Evolutionary conservation across 2,888 invertebrate species (phyloP).

Genomic region (Drosophila prostipennis): DNA sequence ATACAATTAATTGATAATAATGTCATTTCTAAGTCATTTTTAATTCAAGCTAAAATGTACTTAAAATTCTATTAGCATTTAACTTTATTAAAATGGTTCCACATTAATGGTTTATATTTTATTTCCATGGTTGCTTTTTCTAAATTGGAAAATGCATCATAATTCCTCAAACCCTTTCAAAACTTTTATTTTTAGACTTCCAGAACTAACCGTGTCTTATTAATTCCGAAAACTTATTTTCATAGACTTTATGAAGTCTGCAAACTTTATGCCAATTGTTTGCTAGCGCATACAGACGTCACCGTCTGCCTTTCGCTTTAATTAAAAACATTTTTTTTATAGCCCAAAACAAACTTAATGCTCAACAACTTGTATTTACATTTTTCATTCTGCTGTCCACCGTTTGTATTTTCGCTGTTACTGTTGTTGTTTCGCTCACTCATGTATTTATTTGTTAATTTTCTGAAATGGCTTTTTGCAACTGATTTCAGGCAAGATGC

Average conservation of each 20-base stretch:
- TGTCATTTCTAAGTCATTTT: too few relatives aligned
- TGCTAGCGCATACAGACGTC: constrained; percentile 6
- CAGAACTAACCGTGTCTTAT: constrained; percentile 4
- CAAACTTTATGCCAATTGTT: constrained; percentile 12
- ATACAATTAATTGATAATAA: too few relatives aligned
- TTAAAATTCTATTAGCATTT: too few relatives aligned
- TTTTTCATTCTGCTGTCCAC: constrained; percentile 37
- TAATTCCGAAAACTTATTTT: constrained; percentile 6
- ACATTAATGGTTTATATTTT: too few relatives aligned
- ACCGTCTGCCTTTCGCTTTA: constrained; percentile 20
- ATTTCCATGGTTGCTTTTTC: neutral
- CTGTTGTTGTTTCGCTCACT: constrained; percentile 12
- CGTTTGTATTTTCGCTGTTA: neutral
- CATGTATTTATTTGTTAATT: constrained; percentile 49
- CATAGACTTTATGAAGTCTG: constrained; percentile 15
- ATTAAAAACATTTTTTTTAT: constrained; percentile 36
- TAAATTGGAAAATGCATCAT: neutral
- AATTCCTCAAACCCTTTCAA: neutral
- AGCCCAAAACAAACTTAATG: constrained; percentile 34
- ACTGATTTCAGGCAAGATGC: constrained; percentile 43
- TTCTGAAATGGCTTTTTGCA: constrained; percentile 39
- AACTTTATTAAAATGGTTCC: too few relatives aligned
- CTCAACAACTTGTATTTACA: constrained; percentile 39
- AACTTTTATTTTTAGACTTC: constrained; percentile 1
- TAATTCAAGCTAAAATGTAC: too few relatives aligned